phyloP scores from a whole-genome alignment of 1,140 invertebrate genomes.

The Polyergus mexicanus region DNA sequence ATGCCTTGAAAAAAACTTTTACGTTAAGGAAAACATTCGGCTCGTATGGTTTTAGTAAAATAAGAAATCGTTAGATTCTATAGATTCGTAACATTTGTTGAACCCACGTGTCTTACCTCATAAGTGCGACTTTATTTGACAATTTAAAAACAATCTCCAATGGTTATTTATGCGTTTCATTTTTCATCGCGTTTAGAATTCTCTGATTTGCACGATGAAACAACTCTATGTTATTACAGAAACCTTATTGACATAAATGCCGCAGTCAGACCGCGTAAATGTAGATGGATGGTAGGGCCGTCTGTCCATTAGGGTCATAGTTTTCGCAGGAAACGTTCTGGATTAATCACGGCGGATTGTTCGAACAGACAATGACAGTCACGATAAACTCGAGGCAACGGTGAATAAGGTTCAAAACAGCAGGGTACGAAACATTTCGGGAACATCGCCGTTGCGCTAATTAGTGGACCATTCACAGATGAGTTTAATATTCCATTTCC shows the following conservation, averaged over 20 bases:
- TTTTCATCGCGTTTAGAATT: not conserved
- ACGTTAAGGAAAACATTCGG: not conserved
- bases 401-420: slow-evolving; percentile 60
- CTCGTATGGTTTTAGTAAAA: not conserved
- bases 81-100: not conserved
- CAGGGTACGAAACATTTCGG: slow-evolving; percentile 54
- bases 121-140: not conserved
- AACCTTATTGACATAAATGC: slow-evolving; percentile 56
- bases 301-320: slow-evolving; percentile 60
- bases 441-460: slow-evolving; percentile 63
- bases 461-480: slow-evolving; percentile 62
- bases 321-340: slow-evolving; percentile 71
- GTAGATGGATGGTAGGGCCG: slow-evolving; percentile 24
- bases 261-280: not conserved
- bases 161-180: not conserved
- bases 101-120: not conserved
- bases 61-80: not conserved
- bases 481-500: slow-evolving; percentile 55
- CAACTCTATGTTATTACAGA: not conserved
- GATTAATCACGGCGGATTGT: slow-evolving; percentile 74
- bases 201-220: not conserved
- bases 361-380: slow-evolving; percentile 73
- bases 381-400: slow-evolving; percentile 66
- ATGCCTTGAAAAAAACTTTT: slow-evolving; percentile 21
- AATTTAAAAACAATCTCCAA: not conserved